Conservation (phyloP, 2,888 invertebrate genomes). For the Cataglyphis altisquamis region DNA sequence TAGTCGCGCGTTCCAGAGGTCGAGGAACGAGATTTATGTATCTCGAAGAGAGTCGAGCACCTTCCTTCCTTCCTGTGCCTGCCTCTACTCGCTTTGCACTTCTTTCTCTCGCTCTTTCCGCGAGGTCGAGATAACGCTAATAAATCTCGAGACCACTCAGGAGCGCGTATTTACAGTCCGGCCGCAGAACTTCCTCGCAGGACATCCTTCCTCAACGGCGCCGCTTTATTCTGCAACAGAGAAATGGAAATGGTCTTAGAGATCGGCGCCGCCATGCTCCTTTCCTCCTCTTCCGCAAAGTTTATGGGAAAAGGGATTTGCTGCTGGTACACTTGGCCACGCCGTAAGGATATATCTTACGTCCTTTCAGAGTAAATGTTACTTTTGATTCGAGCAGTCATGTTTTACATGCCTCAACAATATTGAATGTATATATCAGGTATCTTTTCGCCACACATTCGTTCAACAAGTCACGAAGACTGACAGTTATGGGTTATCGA, state of each 20-base stretch:
- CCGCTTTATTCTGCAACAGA: conserved; percentile 76
- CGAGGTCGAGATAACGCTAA: conserved; percentile 72
- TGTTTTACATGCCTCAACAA: neutral
- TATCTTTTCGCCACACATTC: neutral
- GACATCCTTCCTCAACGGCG: conserved; percentile 57
- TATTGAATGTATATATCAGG: neutral
- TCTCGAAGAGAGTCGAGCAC: conserved; percentile 64
- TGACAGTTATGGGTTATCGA: conserved; percentile 33
- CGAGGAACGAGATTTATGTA: conserved; percentile 72
- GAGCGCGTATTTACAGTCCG: conserved; percentile 73
- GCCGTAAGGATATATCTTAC: neutral
- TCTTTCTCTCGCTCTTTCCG: conserved; percentile 38
- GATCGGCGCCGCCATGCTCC: conserved; percentile 59
- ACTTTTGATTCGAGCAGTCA: neutral
- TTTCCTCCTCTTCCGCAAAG: neutral
- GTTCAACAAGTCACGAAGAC: neutral
- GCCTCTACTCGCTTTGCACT: conserved; percentile 26
- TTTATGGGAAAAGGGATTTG: neutral
- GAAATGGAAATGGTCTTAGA: conserved; percentile 68
- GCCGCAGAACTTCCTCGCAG: conserved; percentile 55
- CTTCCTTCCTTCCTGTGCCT: conserved; percentile 51
- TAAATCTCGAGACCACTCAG: conserved; percentile 76
- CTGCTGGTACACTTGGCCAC: too few species aligned
- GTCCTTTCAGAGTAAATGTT: neutral
- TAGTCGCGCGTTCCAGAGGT: conserved; percentile 68